Conservation (phyloP, 2,888 invertebrate species). For the Phrixothrix hirtus region DNA sequence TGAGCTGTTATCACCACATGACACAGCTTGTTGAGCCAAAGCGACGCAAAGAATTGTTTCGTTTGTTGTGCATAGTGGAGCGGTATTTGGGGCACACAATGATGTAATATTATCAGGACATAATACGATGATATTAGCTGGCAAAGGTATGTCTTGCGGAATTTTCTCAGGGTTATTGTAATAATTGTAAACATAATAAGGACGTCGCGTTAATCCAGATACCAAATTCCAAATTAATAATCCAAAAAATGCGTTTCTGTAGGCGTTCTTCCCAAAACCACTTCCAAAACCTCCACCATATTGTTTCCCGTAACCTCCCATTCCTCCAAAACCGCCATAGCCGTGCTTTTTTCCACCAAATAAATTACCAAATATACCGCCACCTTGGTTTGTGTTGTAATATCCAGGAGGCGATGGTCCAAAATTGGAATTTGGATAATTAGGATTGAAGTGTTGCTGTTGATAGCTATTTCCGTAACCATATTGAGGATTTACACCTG, state of each 20-base stretch:
- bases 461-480: constrained; percentile 8
- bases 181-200: constrained; percentile 49
- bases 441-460: background rate
- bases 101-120: constrained; percentile 47
- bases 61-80: constrained; percentile 48
- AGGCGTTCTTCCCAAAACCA: constrained; percentile 42
- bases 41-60: constrained; percentile 48
- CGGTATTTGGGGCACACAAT: constrained; percentile 47
- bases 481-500: constrained; percentile 10
- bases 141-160: constrained; percentile 44
- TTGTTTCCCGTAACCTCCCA: constrained; percentile 23
- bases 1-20: constrained; percentile 42
- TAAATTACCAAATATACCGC: constrained; percentile 10
- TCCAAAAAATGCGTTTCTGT: constrained; percentile 47
- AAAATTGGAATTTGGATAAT: background rate
- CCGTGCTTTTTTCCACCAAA: constrained; percentile 20
- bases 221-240: constrained; percentile 47
- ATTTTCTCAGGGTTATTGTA: constrained; percentile 47
- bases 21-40: constrained; percentile 41
- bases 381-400: too few relatives aligned
- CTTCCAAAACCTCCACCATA: constrained; percentile 32
- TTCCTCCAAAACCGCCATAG: constrained; percentile 25
- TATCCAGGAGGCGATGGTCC: constrained; percentile 4
- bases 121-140: constrained; percentile 45
- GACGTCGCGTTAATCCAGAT: constrained; percentile 41